A percentile compares a stretch with the other conserved stretches of the same genome.
Conservation (phyloP, 1,140 invertebrate genomes). For the Stratiolaelaps scimitus region DNA sequence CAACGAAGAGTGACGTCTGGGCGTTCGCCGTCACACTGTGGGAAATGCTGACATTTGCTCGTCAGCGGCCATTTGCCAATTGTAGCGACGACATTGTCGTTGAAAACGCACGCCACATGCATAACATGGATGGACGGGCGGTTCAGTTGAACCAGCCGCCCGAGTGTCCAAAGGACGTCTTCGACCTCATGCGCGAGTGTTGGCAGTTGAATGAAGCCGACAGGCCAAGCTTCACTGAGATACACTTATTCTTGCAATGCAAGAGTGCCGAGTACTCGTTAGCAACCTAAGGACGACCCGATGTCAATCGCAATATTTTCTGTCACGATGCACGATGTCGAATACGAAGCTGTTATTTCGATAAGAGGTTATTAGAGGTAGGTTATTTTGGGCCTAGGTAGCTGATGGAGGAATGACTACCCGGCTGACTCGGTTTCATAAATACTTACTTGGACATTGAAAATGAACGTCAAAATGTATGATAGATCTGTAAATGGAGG, state of each 20-base stretch:
- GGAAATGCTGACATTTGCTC: constrained; percentile 72
- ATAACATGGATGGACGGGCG: constrained; percentile 52
- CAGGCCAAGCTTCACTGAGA: constrained; percentile 79
- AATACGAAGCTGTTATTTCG: no score
- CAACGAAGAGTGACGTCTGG: constrained; percentile 74
- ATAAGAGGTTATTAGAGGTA: no score
- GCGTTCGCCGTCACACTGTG: constrained; percentile 71
- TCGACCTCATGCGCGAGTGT: constrained; percentile 82
- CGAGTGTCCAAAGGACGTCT: constrained; percentile 75
- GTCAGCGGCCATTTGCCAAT: constrained; percentile 64
- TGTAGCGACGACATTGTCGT: constrained; percentile 62
- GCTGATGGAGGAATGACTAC: no score
- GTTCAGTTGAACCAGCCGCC: constrained; percentile 58
- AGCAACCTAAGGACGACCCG: no score
- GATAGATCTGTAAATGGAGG: no score
- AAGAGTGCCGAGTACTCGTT: constrained; percentile 46
- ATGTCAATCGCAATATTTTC: no score
- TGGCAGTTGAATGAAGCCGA: constrained; percentile 72
- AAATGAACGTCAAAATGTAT: no score
- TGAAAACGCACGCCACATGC: constrained; percentile 58
- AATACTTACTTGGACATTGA: no score
- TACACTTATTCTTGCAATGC: constrained; percentile 75
- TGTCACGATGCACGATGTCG: no score
- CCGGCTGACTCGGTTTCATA: no score
- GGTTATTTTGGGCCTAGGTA: no score